phyloP scores from a whole-genome alignment of 1,140 invertebrate genomes.

The Brachionus plicatilis region DNA sequence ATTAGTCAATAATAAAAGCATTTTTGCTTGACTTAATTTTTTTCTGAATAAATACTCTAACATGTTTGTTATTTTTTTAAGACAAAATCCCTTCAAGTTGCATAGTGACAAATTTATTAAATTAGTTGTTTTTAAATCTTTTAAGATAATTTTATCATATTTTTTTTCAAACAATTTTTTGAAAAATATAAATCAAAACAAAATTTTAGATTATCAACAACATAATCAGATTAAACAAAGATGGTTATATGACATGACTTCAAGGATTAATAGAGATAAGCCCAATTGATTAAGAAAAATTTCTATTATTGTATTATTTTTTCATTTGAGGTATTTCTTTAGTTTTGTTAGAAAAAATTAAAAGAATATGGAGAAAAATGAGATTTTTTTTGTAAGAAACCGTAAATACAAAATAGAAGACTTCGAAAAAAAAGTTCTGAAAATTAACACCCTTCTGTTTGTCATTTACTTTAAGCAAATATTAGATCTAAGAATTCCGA shows the following conservation, averaged over 20 bases:
- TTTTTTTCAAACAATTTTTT: too few relatives aligned
- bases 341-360: neutral
- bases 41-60: neutral
- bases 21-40: too few relatives aligned
- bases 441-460: neutral
- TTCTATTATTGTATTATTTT: too few relatives aligned
- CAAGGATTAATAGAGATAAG: neutral
- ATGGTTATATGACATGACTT: neutral
- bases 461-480: neutral
- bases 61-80: neutral
- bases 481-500: neutral
- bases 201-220: neutral
- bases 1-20: neutral
- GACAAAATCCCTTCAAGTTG: neutral
- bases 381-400: too few relatives aligned
- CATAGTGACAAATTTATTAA: neutral
- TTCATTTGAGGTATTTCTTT: neutral
- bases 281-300: neutral
- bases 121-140: neutral
- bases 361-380: neutral
- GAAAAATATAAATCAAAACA: too few relatives aligned
- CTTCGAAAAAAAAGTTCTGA: neutral
- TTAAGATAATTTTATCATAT: neutral
- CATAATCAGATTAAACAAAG: neutral
- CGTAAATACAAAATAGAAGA: neutral